Evolutionary conservation across 2,888 invertebrate species (phyloP), one percentile per base, ranked within the genome.

Genomic region (Cabera pusaria): DNA sequence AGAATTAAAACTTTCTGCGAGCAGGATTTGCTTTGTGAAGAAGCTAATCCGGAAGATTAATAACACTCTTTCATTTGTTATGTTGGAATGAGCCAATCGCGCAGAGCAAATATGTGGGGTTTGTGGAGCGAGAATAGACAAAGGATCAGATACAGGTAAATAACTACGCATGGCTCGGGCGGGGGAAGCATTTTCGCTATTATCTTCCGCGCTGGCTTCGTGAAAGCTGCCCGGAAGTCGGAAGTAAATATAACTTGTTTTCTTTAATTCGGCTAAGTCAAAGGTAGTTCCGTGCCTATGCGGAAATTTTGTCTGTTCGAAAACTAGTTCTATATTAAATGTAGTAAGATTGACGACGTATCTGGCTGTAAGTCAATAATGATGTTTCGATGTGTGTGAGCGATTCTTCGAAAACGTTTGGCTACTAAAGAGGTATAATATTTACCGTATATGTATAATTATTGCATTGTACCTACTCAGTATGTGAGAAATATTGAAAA

Each of bases 91-190:
- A 83, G 72, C 74, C 78, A 82, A 86, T 86, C 76, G 76, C 65
- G 71, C 67, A 65, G 68, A 78, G 71, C 71, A 81, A 86, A 86
- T 85, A 84, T 78, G 67, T 69, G 59, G 62, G 76, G 67, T 80
- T 81, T 73, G 77, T 82, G 76, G 62, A 82, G 80, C 83, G 80
- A 78, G 74, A 85, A 83, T 77, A 85, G 81, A 86, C 83, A 84
- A 84, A 82, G 81, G 80, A 76, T 79, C 76, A 64, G 72, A 81
- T 76, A 81, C 83, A 85, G 85, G 86, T 83, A 84, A 79, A 76
- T 76, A 79, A 78, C 74, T 69, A 74, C 72, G 75, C 74, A 72
- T 71, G 75, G 69, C 66, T 76, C 59, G 67, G 67, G 59, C 59
- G 61, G 62, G 64, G 74, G 69, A 72, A 80, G 73, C 72, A 64